Evolutionary conservation across 2,113 vertebrate species (phyloP).

Genomic region (Nibea albiflora): DNA sequence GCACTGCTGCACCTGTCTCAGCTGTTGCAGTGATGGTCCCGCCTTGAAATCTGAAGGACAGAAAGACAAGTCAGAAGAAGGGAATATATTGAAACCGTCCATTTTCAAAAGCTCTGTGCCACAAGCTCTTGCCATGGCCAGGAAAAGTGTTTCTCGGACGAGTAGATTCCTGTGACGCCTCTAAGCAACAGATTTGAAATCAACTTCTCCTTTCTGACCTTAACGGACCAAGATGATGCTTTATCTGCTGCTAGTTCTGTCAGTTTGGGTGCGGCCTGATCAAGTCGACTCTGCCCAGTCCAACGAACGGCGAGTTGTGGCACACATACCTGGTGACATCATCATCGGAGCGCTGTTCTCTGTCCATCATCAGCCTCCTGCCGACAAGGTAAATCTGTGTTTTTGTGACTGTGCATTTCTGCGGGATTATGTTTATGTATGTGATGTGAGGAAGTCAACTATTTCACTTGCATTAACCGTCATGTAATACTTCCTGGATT

Average conservation of each 20-base stretch:
- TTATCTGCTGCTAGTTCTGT: conserved; percentile 84
- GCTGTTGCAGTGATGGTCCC: conserved; percentile 50
- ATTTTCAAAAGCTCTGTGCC: conserved; percentile 29
- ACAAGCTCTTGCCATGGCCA: conserved; percentile 62
- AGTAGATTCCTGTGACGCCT: conserved; percentile 56
- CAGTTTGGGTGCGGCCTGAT: conserved; percentile 73
- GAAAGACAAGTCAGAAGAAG: conserved; percentile 24
- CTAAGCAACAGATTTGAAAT: neutral
- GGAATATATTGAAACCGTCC: conserved; percentile 6
- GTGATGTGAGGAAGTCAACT: neutral
- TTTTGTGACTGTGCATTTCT: conserved; percentile 14
- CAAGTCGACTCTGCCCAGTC: conserved; percentile 86
- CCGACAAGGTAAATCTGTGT: conserved; percentile 89
- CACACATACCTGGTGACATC: conserved; percentile 95
- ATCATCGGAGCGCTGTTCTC: conserved; percentile 98
- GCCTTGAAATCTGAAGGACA: conserved; percentile 47
- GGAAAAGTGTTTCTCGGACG: conserved; percentile 41
- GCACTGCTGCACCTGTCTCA: conserved; percentile 47
- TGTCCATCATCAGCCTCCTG: conserved; percentile 96
- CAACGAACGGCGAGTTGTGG: conserved; percentile 94
- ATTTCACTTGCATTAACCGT: neutral
- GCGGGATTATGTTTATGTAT: neutral
- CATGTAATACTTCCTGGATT: neutral
- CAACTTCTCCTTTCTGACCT: conserved; percentile 29
- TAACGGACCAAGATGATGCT: conserved; percentile 86